These are phyloP conservation scores for Dendroctonus valens DNA, from an alignment of 1,140 invertebrate species.

Conservation along the genomic window DNA sequence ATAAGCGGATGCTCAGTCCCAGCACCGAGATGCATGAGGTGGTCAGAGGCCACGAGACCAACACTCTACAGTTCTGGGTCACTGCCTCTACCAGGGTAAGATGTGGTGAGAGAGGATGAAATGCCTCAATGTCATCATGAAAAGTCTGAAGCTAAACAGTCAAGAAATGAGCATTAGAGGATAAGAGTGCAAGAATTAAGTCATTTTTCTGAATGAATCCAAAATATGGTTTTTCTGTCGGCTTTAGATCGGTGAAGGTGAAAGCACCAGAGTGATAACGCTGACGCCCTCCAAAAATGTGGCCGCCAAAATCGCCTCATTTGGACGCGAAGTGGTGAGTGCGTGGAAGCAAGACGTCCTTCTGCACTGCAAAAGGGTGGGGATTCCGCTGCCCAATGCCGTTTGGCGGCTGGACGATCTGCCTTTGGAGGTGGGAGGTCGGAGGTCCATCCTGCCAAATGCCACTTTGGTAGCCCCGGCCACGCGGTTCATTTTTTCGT, in stretches of 20 bases:
- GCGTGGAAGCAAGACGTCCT: slow-evolving; percentile 83
- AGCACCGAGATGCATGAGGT: slow-evolving; percentile 69
- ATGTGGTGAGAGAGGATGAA: background rate
- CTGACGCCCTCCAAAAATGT: slow-evolving; percentile 77
- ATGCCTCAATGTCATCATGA: background rate
- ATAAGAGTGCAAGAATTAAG: background rate
- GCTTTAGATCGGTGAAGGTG: slow-evolving; percentile 70
- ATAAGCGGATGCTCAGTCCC: slow-evolving; percentile 66
- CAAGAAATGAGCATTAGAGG: too few relatives aligned
- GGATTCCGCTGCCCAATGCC: slow-evolving; percentile 69
- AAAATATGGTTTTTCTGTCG: slow-evolving; percentile 27
- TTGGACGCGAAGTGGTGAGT: slow-evolving; percentile 72
- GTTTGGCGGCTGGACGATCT: slow-evolving; percentile 73
- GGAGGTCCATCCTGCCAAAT: slow-evolving; percentile 64
- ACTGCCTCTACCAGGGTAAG: slow-evolving; percentile 68
- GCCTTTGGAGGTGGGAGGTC: slow-evolving; percentile 66
- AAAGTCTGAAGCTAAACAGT: background rate
- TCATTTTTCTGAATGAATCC: background rate
- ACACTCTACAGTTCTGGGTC: slow-evolving; percentile 78
- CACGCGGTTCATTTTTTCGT: slow-evolving; percentile 41
- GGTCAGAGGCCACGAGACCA: slow-evolving; percentile 66
- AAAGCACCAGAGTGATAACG: slow-evolving; percentile 71
- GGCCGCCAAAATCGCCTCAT: slow-evolving; percentile 78
- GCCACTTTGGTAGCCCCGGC: slow-evolving; percentile 54
- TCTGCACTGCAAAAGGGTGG: slow-evolving; percentile 77